Conservation (phyloP, 2,888 invertebrate genomes). For the Drosophila multiciliata region DNA sequence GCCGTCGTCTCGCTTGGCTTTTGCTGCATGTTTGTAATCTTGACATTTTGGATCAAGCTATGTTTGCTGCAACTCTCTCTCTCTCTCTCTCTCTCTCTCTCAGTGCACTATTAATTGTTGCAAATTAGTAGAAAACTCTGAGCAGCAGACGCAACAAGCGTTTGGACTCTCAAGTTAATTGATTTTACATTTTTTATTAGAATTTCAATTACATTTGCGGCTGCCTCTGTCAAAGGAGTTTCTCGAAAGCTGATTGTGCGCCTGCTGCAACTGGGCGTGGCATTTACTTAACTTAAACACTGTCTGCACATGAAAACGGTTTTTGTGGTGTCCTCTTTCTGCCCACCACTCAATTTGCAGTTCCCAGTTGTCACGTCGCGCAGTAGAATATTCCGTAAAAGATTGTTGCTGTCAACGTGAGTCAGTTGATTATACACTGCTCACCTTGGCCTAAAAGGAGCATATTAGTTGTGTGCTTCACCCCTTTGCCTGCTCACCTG, state of each 20-base stretch:
- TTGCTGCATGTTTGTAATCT: conserved; percentile 55
- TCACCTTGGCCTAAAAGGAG: not conserved
- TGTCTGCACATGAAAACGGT: conserved; percentile 27
- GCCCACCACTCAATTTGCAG: conserved; percentile 7
- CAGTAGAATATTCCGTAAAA: conserved; percentile 59
- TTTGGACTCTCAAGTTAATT: conserved; percentile 59
- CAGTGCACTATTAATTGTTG: conserved; percentile 71
- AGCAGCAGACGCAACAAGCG: conserved; percentile 21
- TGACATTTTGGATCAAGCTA: conserved; percentile 64
- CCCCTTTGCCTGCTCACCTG: not conserved
- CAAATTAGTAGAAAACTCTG: conserved; percentile 48
- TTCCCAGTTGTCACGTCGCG: conserved; percentile 67
- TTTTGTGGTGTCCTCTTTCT: conserved; percentile 14
- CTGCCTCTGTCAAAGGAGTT: not conserved
- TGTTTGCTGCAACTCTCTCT: conserved; percentile 1
- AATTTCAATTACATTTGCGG: conserved; percentile 65
- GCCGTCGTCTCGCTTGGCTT: conserved; percentile 30
- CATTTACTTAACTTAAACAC: conserved; percentile 51
- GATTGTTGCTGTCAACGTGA: conserved; percentile 67
- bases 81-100: not conserved
- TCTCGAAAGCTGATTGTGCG: conserved; percentile 30
- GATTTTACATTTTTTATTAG: conserved; percentile 69
- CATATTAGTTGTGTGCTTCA: not conserved
- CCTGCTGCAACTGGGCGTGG: conserved; percentile 45
- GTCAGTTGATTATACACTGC: conserved; percentile 41